phyloP scores from a whole-genome alignment of 2,888 invertebrate species.

The Parnassius smintheus region DNA sequence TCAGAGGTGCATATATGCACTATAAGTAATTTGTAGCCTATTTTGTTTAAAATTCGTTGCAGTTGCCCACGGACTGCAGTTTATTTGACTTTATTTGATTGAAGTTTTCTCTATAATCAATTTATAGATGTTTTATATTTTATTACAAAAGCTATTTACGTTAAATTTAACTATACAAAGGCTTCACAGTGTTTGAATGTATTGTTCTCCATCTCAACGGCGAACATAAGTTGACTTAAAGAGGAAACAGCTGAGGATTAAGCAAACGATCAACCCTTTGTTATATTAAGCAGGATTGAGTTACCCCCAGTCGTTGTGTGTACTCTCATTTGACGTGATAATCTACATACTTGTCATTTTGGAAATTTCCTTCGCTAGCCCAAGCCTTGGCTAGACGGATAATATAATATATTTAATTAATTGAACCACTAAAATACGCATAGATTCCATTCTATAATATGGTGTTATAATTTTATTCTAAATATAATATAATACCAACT shows the following conservation, averaged over 20 bases:
- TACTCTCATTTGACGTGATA: constrained; percentile 19
- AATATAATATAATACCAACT: too few species aligned
- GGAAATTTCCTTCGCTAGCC: constrained; percentile 4
- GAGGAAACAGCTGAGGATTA: constrained; percentile 28
- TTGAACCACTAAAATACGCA: too few species aligned
- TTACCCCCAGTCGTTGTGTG: constrained; percentile 21
- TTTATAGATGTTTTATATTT: too few species aligned
- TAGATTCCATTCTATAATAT: too few species aligned
- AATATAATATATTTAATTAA: neutral
- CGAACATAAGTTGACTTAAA: constrained; percentile 15
- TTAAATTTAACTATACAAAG: constrained; percentile 12
- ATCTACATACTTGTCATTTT: constrained; percentile 21
- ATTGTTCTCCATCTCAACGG: constrained; percentile 15
- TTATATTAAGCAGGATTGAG: constrained; percentile 31
- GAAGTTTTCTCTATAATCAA: too few species aligned
- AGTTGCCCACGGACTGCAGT: too few species aligned
- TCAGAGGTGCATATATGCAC: too few species aligned
- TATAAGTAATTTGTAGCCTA: too few species aligned
- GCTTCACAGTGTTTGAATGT: constrained; percentile 15
- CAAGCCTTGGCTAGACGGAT: neutral
- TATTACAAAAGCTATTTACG: neutral
- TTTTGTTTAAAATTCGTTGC: too few species aligned
- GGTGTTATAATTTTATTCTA: too few species aligned
- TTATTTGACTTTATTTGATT: too few species aligned
- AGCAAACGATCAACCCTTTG: constrained; percentile 46